Evolutionary conservation across 2,113 vertebrate genomes (phyloP).

Genomic region (Syrrhaptes paradoxus): DNA sequence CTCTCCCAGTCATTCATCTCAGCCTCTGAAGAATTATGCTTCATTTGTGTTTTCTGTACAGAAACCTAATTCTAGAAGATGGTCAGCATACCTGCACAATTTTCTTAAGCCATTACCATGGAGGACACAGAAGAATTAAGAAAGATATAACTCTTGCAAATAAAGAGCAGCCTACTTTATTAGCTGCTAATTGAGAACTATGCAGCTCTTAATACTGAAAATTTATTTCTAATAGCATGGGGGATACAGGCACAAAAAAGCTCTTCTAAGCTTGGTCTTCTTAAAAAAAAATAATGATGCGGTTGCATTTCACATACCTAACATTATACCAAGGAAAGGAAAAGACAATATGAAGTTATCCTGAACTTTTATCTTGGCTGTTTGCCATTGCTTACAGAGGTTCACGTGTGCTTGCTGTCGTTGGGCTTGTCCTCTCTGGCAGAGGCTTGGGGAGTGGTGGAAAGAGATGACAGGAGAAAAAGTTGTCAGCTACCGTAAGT

Average conservation of each 20-base stretch:
- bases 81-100: not conserved
- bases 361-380: constrained; percentile 4
- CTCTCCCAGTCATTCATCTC: not conserved
- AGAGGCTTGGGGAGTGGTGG: constrained; percentile 42
- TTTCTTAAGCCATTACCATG: not conserved
- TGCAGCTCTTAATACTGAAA: not conserved
- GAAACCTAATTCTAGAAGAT: not conserved
- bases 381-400: not conserved
- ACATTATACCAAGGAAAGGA: not conserved
- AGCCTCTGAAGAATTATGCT: not conserved
- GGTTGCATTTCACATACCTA: not conserved
- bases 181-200: constrained; percentile 6
- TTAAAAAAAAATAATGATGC: not conserved
- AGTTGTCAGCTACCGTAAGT: not conserved
- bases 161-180: not conserved
- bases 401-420: not conserved
- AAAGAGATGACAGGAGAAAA: constrained; percentile 10
- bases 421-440: constrained; percentile 25
- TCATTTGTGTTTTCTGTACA: not conserved
- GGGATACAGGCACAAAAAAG: not conserved
- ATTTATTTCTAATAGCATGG: not conserved
- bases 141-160: not conserved
- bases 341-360: not conserved
- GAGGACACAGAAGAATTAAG: not conserved
- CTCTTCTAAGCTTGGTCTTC: not conserved